phyloP scores from a whole-genome alignment of 2,888 invertebrate genomes.

The Dynastes tityus region DNA sequence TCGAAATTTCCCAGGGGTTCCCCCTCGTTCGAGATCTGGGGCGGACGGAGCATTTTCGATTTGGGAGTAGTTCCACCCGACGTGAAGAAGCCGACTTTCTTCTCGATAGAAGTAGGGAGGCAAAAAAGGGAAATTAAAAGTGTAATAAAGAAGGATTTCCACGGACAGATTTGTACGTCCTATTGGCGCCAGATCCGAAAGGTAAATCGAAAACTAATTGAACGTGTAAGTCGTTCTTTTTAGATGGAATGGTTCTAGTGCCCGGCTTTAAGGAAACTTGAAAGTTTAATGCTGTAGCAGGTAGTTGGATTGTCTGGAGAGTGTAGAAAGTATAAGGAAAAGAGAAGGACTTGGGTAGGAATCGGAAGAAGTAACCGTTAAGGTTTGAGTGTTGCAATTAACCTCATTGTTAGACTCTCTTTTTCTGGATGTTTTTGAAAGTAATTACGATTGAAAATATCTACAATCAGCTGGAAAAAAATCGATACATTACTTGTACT shows the following conservation, averaged over 20 bases:
- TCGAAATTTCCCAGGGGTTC: constrained; percentile 57
- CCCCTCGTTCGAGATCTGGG: background rate
- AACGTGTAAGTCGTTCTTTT: constrained; percentile 5
- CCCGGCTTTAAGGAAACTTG: constrained; percentile 2
- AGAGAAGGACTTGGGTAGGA: background rate
- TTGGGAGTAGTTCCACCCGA: constrained; percentile 16
- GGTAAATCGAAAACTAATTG: constrained; percentile 26
- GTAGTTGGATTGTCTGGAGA: constrained; percentile 1
- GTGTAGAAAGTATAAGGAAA: background rate
- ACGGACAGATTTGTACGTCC: constrained; percentile 18
- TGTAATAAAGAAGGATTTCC: constrained; percentile 25
- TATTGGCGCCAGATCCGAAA: background rate
- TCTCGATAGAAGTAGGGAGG: background rate
- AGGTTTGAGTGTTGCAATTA: too few species aligned
- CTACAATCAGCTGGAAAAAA: too few species aligned
- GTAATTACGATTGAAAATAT: too few species aligned
- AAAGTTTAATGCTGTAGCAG: background rate
- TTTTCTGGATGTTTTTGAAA: too few species aligned
- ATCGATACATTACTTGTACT: too few species aligned
- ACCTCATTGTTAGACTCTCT: too few species aligned
- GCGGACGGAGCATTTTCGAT: constrained; percentile 33
- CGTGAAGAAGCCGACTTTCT: background rate
- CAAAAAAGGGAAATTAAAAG: constrained; percentile 22
- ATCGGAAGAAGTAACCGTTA: too few species aligned
- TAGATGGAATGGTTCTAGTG: background rate